Conservation (phyloP, 2,113 vertebrate species). For the Rallus limicola region DNA sequence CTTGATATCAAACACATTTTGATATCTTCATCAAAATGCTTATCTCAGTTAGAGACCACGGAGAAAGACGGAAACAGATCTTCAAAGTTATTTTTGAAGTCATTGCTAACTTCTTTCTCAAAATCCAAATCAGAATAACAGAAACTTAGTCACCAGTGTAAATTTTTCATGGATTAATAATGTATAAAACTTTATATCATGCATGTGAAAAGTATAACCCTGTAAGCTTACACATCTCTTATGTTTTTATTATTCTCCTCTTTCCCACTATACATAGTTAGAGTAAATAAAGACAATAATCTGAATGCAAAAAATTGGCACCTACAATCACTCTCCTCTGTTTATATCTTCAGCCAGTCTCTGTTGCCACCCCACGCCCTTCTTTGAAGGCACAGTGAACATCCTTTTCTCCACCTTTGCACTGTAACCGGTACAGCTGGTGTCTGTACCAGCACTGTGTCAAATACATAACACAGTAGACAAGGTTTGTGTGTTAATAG, state of each 20-base stretch:
- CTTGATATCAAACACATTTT: background rate
- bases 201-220: background rate
- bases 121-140: background rate
- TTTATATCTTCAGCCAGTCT: background rate
- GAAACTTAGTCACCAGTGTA: background rate
- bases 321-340: background rate
- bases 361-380: accelerated
- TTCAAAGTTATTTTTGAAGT: background rate
- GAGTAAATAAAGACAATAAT: background rate
- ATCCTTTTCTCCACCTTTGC: background rate
- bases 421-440: background rate
- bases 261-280: background rate
- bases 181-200: background rate
- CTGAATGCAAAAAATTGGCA: background rate
- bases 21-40: background rate
- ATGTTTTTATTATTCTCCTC: background rate
- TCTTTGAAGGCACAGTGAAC: background rate
- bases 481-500: background rate
- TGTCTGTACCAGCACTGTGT: background rate
- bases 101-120: background rate
- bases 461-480: background rate
- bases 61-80: background rate
- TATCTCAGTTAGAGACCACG: background rate
- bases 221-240: background rate
- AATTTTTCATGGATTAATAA: background rate